These are phyloP conservation scores for Odocoileus hemionus DNA, from an alignment of 2,113 vertebrate species.

Conservation along the genomic window DNA sequence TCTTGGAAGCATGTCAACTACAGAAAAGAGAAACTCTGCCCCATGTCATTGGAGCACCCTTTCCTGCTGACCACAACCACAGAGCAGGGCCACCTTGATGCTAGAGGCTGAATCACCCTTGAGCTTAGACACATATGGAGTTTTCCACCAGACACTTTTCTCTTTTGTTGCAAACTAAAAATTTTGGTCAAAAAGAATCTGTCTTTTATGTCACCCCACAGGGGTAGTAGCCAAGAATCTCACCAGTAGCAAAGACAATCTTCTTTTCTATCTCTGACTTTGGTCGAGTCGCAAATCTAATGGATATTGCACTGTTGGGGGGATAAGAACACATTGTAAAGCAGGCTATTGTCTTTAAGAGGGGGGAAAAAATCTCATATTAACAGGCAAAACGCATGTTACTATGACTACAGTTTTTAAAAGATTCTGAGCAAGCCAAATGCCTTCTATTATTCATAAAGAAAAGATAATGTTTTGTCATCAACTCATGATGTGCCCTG, in stretches of 20 bases:
- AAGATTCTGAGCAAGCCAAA: conserved; percentile 54
- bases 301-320: not conserved
- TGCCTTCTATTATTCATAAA: conserved; percentile 55
- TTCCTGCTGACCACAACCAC: not conserved
- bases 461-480: conserved; percentile 49
- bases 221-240: not conserved
- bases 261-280: not conserved
- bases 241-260: not conserved
- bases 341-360: conserved; percentile 47
- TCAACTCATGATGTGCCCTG: not conserved
- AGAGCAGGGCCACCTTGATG: not conserved
- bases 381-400: conserved; percentile 20
- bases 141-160: not conserved
- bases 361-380: not conserved
- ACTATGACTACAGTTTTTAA: conserved; percentile 65
- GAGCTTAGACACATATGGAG: fast-evolving
- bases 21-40: not conserved
- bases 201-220: not conserved
- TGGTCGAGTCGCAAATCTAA: not conserved
- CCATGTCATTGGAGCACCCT: not conserved
- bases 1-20: not conserved
- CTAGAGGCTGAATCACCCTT: not conserved
- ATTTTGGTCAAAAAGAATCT: not conserved
- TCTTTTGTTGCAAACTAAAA: conserved; percentile 13
- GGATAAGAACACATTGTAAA: not conserved